phyloP scores from a whole-genome alignment of 2,888 invertebrate species.

The Andrena bicolor region DNA sequence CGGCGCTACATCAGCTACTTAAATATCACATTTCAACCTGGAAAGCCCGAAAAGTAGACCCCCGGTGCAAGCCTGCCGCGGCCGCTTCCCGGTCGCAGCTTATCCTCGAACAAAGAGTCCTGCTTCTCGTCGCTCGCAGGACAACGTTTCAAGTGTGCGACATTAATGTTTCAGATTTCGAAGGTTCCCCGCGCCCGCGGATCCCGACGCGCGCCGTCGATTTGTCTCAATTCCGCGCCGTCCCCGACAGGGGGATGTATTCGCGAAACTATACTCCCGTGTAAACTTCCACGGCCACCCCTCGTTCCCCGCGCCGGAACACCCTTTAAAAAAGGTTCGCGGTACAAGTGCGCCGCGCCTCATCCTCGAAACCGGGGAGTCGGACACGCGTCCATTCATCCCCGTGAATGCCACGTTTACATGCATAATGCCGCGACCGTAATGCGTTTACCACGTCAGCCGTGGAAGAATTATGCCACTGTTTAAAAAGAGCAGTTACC shows the following conservation, averaged over 20 bases:
- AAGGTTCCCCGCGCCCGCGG: constrained; percentile 9
- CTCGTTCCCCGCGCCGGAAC: not conserved
- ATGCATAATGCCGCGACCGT: constrained; percentile 74
- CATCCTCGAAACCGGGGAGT: constrained; percentile 50
- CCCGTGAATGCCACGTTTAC: constrained; percentile 76
- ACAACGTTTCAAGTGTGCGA: constrained; percentile 34
- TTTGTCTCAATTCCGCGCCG: constrained; percentile 54
- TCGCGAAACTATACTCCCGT: constrained; percentile 35
- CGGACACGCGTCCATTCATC: constrained; percentile 76
- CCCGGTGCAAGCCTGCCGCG: constrained; percentile 44
- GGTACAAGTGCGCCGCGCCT: constrained; percentile 25
- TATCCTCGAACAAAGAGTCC: not conserved
- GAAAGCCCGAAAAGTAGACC: constrained; percentile 43
- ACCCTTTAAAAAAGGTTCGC: constrained; percentile 26
- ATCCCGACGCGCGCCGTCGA: constrained; percentile 41
- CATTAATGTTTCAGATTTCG: constrained; percentile 56
- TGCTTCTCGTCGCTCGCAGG: not conserved
- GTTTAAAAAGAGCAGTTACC: constrained; percentile 78
- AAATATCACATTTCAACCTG: constrained; percentile 36
- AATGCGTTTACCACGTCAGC: constrained; percentile 76
- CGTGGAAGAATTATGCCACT: constrained; percentile 76
- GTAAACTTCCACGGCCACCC: constrained; percentile 29
- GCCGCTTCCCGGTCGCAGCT: not conserved
- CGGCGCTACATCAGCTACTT: not conserved
- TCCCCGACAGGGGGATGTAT: constrained; percentile 31